These are phyloP conservation scores for Mola mola DNA, from an alignment of 2,113 vertebrate species.

Conservation along the genomic window DNA sequence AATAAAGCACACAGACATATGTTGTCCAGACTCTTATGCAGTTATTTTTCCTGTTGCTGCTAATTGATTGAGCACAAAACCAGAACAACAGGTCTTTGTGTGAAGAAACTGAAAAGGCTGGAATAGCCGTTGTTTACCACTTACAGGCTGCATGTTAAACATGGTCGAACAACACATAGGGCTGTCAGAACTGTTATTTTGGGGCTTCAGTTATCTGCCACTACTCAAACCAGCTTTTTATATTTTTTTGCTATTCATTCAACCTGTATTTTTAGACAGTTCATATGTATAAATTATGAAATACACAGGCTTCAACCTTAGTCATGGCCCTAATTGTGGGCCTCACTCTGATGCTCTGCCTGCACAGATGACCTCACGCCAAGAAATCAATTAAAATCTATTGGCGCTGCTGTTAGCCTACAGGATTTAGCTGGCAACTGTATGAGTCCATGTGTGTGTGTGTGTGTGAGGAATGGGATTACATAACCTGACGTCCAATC, in stretches of 20 bases:
- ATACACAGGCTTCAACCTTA: not conserved
- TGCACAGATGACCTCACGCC: conserved; percentile 40
- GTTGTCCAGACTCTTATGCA: not conserved
- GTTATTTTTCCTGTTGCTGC: no score
- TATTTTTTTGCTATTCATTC: no score
- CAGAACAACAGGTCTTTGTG: not conserved
- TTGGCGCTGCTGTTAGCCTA: not conserved
- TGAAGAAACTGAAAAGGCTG: no score
- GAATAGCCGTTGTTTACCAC: no score
- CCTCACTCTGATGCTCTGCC: conserved; percentile 7
- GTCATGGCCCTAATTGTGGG: not conserved
- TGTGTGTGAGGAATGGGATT: conserved; percentile 22
- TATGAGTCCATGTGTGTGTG: not conserved
- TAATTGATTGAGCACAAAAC: no score
- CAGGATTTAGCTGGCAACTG: not conserved
- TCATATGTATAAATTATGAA: no score
- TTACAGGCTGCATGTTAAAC: no score
- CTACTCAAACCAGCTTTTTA: no score
- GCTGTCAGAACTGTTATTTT: no score
- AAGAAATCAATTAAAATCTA: conserved; percentile 34
- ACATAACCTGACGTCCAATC: conserved; percentile 43
- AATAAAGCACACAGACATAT: conserved; percentile 1
- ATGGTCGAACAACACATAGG: no score
- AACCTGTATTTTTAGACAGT: no score
- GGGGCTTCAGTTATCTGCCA: no score